Base-by-base conservation (phyloP, 2,113 vertebrate species). In the Henicopernis longicauda region DNA sequence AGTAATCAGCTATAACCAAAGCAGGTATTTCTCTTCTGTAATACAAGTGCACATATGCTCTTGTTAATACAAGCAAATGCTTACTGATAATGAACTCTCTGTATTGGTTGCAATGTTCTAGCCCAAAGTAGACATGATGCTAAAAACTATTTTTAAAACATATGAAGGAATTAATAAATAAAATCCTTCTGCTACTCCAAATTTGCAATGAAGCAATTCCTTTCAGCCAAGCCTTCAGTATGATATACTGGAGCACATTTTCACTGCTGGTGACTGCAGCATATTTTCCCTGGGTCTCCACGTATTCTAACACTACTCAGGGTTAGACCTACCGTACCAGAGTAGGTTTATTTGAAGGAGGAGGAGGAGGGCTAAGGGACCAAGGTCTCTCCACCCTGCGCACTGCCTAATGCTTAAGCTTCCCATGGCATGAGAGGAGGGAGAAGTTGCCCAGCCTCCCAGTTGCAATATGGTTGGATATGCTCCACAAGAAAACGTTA, bases 91-190 rank as follows among this genome's bases (percentile, higher is more conserved):
- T 67, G 67, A 92, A 71, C 9, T 76, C 42, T 80, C 62, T 86
- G 20, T 73, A 70, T 88, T 66, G 36, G 22, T 59, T 88, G 36
- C 40, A 85, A 87, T 73, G 65, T 86, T 95, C 78, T 74, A 91
- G 66, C 16, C 27, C 31, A 80, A 95, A 94, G 84, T 6, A 84
- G 71, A 79, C 40, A 40, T 16, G 49, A 72, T n/a, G 54, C 13
- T 82, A 69, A 82, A 87, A 95, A 27, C 13, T 76, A 79, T 85
- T 87, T 93, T 93, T 77, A 73, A 95, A 91, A 72, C 42, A 50
- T 31, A 49, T 1, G 26, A 86, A 85, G 22, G 47, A 77, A 90
- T 70, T 90, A 92, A 92, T 90, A 80, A 72, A 65, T 73, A 67
- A 91, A 95, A 71, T 66, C 50, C 49, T 82, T 94, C 45, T 82